phyloP scores from a whole-genome alignment of 2,113 vertebrate genomes.

The Turnix velox region DNA sequence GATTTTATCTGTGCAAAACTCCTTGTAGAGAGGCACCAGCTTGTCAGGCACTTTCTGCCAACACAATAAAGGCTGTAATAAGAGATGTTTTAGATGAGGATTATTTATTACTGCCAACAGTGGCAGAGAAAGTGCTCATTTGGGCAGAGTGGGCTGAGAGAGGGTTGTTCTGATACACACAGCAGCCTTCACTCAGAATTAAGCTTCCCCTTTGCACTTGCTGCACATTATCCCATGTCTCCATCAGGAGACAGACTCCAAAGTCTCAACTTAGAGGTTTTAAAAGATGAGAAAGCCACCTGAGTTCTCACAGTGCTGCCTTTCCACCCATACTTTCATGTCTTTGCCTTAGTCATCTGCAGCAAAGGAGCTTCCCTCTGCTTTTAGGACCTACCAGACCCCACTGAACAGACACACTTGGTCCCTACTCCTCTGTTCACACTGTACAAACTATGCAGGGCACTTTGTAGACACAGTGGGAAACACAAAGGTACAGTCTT shows the following conservation, averaged over 20 bases:
- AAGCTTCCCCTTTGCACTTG: neutral
- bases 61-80: neutral
- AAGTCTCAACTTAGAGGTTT: neutral
- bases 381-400: neutral
- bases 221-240: neutral
- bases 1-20: neutral
- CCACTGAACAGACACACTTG: neutral
- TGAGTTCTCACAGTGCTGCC: neutral
- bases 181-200: neutral
- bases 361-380: neutral
- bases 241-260: neutral
- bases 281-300: neutral
- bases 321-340: neutral
- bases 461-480: neutral
- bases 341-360: neutral
- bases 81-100: conserved; percentile 1
- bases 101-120: conserved; percentile 16
- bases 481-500: neutral
- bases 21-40: neutral
- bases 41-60: neutral
- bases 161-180: neutral
- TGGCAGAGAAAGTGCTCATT: neutral
- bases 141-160: neutral
- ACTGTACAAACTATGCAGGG: neutral
- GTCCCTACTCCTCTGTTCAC: neutral